Base-by-base conservation (phyloP, 2,113 vertebrate species). In the Corydoras maculifer region DNA sequence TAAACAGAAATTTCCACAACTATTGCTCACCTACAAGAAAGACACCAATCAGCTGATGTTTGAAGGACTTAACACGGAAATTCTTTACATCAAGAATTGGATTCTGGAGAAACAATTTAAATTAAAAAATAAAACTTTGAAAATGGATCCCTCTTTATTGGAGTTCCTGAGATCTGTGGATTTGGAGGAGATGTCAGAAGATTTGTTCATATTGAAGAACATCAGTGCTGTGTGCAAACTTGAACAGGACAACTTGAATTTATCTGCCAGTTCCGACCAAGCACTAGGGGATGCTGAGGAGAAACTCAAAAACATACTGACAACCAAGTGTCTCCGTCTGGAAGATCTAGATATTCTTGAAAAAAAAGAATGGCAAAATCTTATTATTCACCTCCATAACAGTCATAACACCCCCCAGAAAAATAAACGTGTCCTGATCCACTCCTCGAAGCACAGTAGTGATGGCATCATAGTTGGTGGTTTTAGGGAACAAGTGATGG, bases 141-240 rank as follows among this genome's bases (percentile, higher is more conserved):
- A 63, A 2, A 0, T 90, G 1, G 13, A 88, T 9, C 50, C 32
- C 8, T 61, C 77, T 43, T 25, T 97, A 53, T 67, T 89, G 5
- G 65, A 73, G 3, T 97, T 92, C 75, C 82, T 98, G 9, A 81
- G 13, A 32, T 12, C 2, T 7, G 75, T 85, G 1, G 77, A 93
- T 67, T 75, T 69, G 7, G 77, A 81, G 72, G 81, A 84, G 49
- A 51, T 87, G 53, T 94, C 93, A 0, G 68, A 80, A 30, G 63
- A 51, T 7, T 70, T 97, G 53, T 94, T 98, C 55, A 77, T 78
- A 13, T 85, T 75, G 2, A 80, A 86, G 65, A 84, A 87, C 4
- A 91, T 93, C 57, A 80, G 83, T 74, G 87, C 90, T 5, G 8
- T 86, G 62, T 93, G 86, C 77, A 85, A 82, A 43, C 68, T 92